Percentiles rank a stretch among this genome's conserved stretches.
Conservation (phyloP, 2,113 vertebrate species). For the Phylloscopus trochiloides region DNA sequence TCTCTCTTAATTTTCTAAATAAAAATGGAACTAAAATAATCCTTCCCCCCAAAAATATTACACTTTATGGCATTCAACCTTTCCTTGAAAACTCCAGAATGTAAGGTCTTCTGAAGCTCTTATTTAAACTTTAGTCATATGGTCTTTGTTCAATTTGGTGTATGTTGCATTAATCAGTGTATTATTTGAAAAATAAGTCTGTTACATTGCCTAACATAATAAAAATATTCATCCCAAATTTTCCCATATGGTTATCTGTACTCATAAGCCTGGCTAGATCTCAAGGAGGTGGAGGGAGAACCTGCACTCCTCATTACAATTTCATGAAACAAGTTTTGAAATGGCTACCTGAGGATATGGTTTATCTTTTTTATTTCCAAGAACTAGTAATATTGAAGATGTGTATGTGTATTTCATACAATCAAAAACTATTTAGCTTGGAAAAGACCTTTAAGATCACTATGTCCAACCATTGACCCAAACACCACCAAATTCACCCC, state of each 20-base stretch:
- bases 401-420: neutral
- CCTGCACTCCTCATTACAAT: neutral
- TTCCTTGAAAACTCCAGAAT: neutral
- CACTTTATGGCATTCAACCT: neutral
- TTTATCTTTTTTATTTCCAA: neutral
- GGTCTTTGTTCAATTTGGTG: neutral
- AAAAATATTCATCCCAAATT: neutral
- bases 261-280: neutral
- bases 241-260: neutral
- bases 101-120: neutral
- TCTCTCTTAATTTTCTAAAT: neutral
- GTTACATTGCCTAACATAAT: neutral
- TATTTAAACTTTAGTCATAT: neutral
- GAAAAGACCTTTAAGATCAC: neutral
- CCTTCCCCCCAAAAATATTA: rapidly evolving
- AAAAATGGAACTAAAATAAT: neutral
- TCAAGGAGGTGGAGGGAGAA: neutral
- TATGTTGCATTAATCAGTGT: neutral
- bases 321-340: neutral
- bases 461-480: neutral
- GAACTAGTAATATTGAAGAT: neutral
- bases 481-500: neutral
- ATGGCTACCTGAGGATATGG: neutral
- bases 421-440: neutral
- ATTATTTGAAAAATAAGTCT: neutral